phyloP scores from a whole-genome alignment of 2,113 vertebrate genomes.

The Ciconia stormi region DNA sequence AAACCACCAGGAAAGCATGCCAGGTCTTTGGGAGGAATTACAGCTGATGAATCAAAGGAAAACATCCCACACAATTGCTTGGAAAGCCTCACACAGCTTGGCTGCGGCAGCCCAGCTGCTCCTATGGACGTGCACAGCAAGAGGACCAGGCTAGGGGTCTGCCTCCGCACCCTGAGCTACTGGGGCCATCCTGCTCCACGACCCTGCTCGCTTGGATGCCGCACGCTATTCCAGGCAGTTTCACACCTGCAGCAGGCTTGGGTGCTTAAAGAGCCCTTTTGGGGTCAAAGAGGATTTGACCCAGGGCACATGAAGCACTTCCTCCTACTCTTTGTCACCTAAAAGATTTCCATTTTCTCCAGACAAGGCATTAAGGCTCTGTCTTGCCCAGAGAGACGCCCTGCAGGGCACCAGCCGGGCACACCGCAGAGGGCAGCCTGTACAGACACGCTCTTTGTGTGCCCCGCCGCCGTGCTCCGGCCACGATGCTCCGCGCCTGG shows the following conservation, averaged over 20 bases:
- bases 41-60: not conserved
- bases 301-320: not conserved
- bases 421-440: no score
- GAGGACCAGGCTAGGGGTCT: not conserved
- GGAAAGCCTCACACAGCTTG: not conserved
- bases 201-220: not conserved
- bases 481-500: not conserved
- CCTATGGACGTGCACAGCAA: not conserved
- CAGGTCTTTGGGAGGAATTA: not conserved
- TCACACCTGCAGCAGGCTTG: not conserved
- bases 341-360: not conserved
- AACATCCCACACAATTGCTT: not conserved
- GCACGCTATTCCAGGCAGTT: not conserved
- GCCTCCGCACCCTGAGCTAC: not conserved
- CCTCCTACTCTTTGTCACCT: not conserved
- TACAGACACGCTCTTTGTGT: no score
- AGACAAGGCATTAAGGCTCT: not conserved
- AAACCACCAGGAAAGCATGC: not conserved
- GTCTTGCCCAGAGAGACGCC: not conserved
- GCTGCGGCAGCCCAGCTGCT: not conserved
- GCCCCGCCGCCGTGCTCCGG: fast-evolving
- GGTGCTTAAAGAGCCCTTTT: not conserved
- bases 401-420: not conserved
- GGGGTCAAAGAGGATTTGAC: not conserved
- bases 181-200: not conserved